Evolutionary conservation across 2,888 invertebrate species (phyloP), one percentile per base, ranked within the genome.

Genomic region (Julus scandinavius): DNA sequence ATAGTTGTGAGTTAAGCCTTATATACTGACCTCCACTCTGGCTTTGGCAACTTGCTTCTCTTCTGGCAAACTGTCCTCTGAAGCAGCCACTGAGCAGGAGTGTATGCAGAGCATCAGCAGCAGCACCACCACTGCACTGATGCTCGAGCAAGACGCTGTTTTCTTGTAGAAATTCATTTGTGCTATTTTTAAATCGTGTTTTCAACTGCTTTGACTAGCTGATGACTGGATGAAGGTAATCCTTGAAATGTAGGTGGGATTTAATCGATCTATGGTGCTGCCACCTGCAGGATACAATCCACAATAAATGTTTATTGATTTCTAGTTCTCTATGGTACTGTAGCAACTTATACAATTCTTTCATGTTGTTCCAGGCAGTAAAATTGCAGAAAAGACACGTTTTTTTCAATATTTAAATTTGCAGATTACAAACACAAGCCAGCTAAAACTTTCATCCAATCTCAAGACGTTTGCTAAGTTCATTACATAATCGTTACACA

Each of bases 11-110:
- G 2, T 4, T 17, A 58, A 58, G 54, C 54, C 54, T 54, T 15
- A n/a, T n/a, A n/a, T 45, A 54, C 54, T n/a, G n/a, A 58, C 58
- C 58, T 58, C 58, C 58, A 58, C 58, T 58, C 58, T 58, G 58
- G 58, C 58, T 58, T 58, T 58, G n/a, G 58, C 58, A 17, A 58
- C 58, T n/a, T 17, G 58, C 58, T 58, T 58, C 58, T 58, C 58
- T 17, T 58, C 58, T 5, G n/a, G 15, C 58, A 58, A 58, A 17
- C 58, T 58, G 58, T 58, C 58, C 17, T 58, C 58, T n/a, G 58
- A 5, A 5, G n/a, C 41, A 5, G 41, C 41, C 2, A 2, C 41
- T 45, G 6, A 5, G 2, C 4, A 58, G 58, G 6, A n/a, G 17
- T 17, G 58, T n/a, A 17, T 17, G n/a, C 58, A 58, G 58, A 58